A percentile compares a stretch with the other conserved stretches of the same genome.
Conservation (phyloP, 2,113 vertebrate genomes). For the Elephantulus edwardii region DNA sequence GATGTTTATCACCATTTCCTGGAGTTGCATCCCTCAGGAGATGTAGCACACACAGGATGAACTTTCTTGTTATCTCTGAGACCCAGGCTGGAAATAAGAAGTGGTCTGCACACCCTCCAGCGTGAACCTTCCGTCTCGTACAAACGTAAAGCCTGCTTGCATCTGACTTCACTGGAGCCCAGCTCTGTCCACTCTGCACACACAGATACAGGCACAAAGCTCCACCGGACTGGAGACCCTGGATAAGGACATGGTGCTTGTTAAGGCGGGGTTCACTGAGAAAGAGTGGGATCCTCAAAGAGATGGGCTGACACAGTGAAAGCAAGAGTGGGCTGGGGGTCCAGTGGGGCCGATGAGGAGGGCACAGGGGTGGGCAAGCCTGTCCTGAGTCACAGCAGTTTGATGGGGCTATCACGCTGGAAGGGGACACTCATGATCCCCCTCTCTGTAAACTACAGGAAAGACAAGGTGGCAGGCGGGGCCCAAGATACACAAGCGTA, state of each 20-base stretch:
- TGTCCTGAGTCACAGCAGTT: no score
- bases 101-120: neutral
- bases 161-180: no score
- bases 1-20: neutral
- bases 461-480: neutral
- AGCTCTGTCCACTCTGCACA: neutral
- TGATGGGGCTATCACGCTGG: neutral
- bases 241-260: no score
- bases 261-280: no score
- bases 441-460: neutral
- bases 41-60: neutral
- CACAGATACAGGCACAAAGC: neutral
- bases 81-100: neutral
- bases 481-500: neutral
- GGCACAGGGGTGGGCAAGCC: no score
- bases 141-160: neutral
- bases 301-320: no score
- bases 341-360: no score
- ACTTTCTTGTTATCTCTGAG: neutral
- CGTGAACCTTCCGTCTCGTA: neutral
- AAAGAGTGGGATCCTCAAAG: no score
- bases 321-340: no score
- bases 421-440: neutral
- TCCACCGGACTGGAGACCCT: no score
- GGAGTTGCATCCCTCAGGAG: neutral